Conservation (phyloP, 2,113 vertebrate genomes). For the Lucifuga dentata region DNA sequence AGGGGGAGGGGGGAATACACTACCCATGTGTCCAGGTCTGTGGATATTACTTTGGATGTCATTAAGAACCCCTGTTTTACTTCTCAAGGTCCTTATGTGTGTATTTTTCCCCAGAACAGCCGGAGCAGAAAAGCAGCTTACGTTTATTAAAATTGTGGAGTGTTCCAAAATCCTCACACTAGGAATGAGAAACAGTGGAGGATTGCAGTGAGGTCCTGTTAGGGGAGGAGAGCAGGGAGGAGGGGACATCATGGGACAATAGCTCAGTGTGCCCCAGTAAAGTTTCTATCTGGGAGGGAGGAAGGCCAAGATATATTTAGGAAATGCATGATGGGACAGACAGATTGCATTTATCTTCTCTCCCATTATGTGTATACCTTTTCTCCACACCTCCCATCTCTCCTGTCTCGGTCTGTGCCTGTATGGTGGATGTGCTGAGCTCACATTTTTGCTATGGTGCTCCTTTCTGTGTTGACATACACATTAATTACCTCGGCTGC, state of each 20-base stretch:
- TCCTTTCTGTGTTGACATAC: constrained; percentile 81
- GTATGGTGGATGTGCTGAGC: constrained; percentile 80
- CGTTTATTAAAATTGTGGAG: constrained; percentile 77
- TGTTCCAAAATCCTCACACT: constrained; percentile 73
- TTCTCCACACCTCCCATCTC: constrained; percentile 20
- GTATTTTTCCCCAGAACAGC: constrained; percentile 73
- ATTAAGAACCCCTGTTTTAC: constrained; percentile 31
- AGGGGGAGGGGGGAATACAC: constrained; percentile 19
- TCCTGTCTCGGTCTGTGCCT: constrained; percentile 50
- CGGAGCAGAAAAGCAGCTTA: constrained; percentile 83
- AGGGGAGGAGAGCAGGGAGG: constrained; percentile 37
- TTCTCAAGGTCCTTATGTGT: constrained; percentile 46
- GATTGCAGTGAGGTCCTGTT: constrained; percentile 57
- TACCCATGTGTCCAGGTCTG: constrained; percentile 29
- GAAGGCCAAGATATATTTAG: constrained; percentile 71
- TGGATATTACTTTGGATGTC: constrained; percentile 47
- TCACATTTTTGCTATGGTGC: constrained; percentile 77
- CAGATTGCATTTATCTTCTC: constrained; percentile 78
- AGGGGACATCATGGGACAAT: constrained; percentile 55
- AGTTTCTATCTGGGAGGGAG: constrained; percentile 66
- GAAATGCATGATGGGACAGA: constrained; percentile 71
- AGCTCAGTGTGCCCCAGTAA: constrained; percentile 70
- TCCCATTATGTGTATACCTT: constrained; percentile 61
- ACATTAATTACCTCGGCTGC: constrained; percentile 84
- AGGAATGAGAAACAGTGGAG: constrained; percentile 68